Conservation (phyloP, 2,797 vertebrate species). For the Hoplostethus atlanticus region DNA sequence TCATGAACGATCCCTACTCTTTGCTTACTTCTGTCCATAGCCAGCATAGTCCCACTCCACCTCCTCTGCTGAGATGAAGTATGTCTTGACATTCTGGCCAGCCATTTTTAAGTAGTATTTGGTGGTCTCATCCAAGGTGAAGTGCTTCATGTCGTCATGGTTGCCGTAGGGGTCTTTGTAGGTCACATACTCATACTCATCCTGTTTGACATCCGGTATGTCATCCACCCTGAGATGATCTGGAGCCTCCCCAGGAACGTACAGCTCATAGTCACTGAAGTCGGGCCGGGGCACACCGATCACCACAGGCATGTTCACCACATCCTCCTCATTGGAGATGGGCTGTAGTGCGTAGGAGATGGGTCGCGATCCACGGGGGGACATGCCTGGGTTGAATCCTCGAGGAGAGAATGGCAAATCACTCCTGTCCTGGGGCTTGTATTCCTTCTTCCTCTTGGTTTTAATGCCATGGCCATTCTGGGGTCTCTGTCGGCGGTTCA, state of each 20-base stretch:
- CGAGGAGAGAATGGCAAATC: conserved; percentile 72
- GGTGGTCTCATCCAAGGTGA: conserved; percentile 83
- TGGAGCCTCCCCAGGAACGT: conserved; percentile 71
- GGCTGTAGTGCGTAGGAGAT: conserved; percentile 13
- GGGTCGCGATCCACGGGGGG: conserved; percentile 74
- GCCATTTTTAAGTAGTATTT: conserved; percentile 85
- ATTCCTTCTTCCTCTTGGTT: conserved; percentile 81
- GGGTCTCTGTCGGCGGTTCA: conserved; percentile 66
- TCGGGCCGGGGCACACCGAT: conserved; percentile 89
- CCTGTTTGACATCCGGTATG: conserved; percentile 25
- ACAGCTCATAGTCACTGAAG: conserved; percentile 88
- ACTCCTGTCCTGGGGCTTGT: conserved; percentile 69
- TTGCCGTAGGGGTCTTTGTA: conserved; percentile 91
- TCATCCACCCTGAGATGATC: conserved; percentile 24
- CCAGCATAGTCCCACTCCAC: conserved; percentile 92
- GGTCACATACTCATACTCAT: conserved; percentile 85
- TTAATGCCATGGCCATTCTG: conserved; percentile 79
- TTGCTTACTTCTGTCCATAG: conserved; percentile 82
- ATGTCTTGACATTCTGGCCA: conserved; percentile 84
- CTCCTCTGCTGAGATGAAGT: conserved; percentile 93
- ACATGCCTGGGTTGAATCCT: conserved; percentile 69
- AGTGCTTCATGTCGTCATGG: conserved; percentile 74
- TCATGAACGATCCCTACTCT: background rate
- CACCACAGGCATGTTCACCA: conserved; percentile 72
- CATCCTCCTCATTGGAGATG: conserved; percentile 66